Evolutionary conservation across 2,113 vertebrate species (phyloP), one percentile per base, ranked within the genome.

Genomic region (Merops nubicus): DNA sequence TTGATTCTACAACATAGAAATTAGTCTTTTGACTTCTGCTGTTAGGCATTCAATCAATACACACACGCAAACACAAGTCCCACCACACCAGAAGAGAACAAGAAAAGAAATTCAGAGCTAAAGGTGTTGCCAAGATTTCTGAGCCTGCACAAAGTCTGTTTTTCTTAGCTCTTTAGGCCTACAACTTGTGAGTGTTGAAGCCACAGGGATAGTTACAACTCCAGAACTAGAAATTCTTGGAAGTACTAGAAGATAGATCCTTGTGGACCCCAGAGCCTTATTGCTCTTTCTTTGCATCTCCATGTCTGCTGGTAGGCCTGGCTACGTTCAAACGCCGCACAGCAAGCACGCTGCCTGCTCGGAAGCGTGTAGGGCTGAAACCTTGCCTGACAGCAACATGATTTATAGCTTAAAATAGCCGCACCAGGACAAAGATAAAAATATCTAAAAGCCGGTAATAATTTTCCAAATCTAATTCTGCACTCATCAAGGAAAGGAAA

Each of bases 211-310:
- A 15, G 3, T 0, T 5, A 19, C 40, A 62, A 26, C 1, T 6
- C 36, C 1, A 13, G 57, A 21, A 11, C 13, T 20, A 14, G 45
- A 60, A 82, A 26, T 34, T 33, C 18, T 1, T 31, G n/a, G n/a
- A n/a, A n/a, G n/a, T n/a, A n/a, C n/a, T n/a, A n/a, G n/a, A 36
- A 69, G 67, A 25, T 5, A 26, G 21, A 43, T 9, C 42, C 51
- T 43, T 8, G 15, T 15, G 25, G 16, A 33, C 36, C 17, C 6
- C 47, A 53, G 33, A 40, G 31, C 40, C 21, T 43, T 22, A 22
- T 8, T 38, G 47, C 38, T 73, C 10, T 16, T 74, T 45, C 64
- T 26, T 0, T 22, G 11, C 0, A 8, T 19, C 20, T n/a, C 18
- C 6, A 31, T 4, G 4, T 8, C 26, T 50, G 21, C 42, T 18